Conservation (phyloP, 2,113 vertebrate species). For the Circaetus gallicus region DNA sequence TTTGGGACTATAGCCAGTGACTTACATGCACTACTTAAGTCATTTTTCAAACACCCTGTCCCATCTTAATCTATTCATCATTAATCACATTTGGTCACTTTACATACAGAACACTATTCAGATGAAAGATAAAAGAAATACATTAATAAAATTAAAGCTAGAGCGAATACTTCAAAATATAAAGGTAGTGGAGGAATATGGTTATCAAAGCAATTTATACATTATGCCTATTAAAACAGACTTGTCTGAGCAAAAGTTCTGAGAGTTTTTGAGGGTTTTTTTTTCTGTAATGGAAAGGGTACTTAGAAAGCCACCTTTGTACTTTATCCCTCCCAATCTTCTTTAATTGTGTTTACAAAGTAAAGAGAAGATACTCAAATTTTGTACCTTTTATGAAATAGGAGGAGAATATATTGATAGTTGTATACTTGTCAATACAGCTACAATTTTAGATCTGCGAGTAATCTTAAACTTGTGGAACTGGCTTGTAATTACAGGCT, state of each 20-base stretch:
- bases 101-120: conserved; percentile 81
- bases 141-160: conserved; percentile 78
- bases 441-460: neutral
- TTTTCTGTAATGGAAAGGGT: neutral
- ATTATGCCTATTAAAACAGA: conserved; percentile 14
- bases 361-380: neutral
- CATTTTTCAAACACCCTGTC: conserved; percentile 84
- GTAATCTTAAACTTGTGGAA: neutral
- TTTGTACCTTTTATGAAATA: neutral
- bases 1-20: conserved; percentile 82
- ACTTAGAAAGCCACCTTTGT: neutral
- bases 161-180: conserved; percentile 72
- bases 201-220: conserved; percentile 66
- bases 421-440: neutral
- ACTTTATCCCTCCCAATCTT: neutral
- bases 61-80: conserved; percentile 82
- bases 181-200: conserved; percentile 54
- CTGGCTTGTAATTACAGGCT: neutral
- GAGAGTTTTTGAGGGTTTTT: neutral
- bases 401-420: neutral
- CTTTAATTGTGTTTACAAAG: neutral
- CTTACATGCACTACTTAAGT: conserved; percentile 78
- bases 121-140: conserved; percentile 83
- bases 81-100: conserved; percentile 84
- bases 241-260: neutral